A percentile compares a stretch with the other conserved stretches of the same genome.
phyloP scores from a whole-genome alignment of 2,888 invertebrate species.

The Dasysyrphus tricinctus region DNA sequence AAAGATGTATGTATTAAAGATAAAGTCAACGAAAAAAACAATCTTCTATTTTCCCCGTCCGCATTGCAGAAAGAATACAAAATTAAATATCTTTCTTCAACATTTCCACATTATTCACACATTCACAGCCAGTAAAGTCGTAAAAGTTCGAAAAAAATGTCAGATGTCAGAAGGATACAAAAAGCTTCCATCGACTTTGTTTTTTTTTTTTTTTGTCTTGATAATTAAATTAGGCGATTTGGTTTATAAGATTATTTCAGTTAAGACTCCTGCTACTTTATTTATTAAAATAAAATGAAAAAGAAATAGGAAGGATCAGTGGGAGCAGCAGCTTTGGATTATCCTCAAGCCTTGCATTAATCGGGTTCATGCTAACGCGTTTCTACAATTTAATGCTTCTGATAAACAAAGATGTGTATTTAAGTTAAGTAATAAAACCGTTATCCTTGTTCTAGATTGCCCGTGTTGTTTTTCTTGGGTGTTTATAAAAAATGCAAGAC shows the following conservation, averaged over 20 bases:
- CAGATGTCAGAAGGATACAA: conserved; percentile 14
- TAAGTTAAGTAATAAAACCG: conserved; percentile 58
- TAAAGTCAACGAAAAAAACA: too few species aligned
- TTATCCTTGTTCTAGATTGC: conserved; percentile 69
- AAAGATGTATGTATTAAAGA: too few species aligned
- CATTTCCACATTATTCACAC: conserved; percentile 27
- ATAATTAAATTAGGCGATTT: conserved; percentile 69
- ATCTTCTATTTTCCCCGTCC: conserved; percentile 8
- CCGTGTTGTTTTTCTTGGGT: conserved; percentile 39
- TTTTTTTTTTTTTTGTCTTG: neutral
- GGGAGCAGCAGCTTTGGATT: conserved; percentile 19
- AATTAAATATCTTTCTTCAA: conserved; percentile 51
- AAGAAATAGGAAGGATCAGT: neutral
- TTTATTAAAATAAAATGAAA: conserved; percentile 25
- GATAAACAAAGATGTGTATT: conserved; percentile 49
- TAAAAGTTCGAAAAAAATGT: conserved; percentile 19
- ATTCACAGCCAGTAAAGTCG: neutral
- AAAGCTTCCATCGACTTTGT: neutral
- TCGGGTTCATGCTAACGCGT: conserved; percentile 39
- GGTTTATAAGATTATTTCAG: conserved; percentile 34
- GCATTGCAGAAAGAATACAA: conserved; percentile 70
- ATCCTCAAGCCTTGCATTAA: conserved; percentile 53
- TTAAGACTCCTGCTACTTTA: neutral
- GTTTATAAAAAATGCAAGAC: conserved; percentile 59
- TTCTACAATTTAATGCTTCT: neutral